Percentiles rank a stretch among this genome's conserved stretches.
Evolutionary conservation across 2,888 invertebrate genomes (phyloP).

Genomic region (Sinelater perroti): DNA sequence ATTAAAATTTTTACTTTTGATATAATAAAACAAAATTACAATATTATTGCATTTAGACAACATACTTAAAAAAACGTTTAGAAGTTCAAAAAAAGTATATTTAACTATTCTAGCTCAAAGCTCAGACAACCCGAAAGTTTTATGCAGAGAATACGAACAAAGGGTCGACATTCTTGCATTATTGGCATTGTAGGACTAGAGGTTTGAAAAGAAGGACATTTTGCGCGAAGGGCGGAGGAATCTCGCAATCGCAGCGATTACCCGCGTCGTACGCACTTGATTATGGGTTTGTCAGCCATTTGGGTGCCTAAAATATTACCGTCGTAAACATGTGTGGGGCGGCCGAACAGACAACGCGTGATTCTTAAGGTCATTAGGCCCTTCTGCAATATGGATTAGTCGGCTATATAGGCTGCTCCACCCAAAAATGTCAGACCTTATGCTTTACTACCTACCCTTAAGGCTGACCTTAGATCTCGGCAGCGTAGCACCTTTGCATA

Average conservation of each 20-base stretch:
- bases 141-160: no score
- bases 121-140: no score
- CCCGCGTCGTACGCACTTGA: constrained; percentile 29
- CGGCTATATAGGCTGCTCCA: constrained; percentile 23
- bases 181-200: no score
- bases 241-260: constrained; percentile 24
- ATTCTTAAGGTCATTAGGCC: constrained; percentile 32
- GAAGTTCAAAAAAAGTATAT: no score
- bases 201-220: neutral
- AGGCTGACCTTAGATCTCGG: constrained; percentile 17
- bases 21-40: no score
- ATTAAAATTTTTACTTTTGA: no score
- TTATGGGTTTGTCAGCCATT: constrained; percentile 28
- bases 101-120: no score
- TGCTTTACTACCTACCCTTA: constrained; percentile 22
- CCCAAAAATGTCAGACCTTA: constrained; percentile 27
- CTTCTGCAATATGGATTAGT: constrained; percentile 29
- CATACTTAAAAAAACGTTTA: no score
- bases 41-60: no score
- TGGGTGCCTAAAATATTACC: constrained; percentile 31
- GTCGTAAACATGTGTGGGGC: constrained; percentile 30
- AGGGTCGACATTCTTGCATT: no score
- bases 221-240: constrained; percentile 1
- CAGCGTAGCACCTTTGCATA: constrained; percentile 16
- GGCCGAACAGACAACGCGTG: constrained; percentile 25